phyloP scores from a whole-genome alignment of 2,797 vertebrate species.

The Harpagifer antarcticus region DNA sequence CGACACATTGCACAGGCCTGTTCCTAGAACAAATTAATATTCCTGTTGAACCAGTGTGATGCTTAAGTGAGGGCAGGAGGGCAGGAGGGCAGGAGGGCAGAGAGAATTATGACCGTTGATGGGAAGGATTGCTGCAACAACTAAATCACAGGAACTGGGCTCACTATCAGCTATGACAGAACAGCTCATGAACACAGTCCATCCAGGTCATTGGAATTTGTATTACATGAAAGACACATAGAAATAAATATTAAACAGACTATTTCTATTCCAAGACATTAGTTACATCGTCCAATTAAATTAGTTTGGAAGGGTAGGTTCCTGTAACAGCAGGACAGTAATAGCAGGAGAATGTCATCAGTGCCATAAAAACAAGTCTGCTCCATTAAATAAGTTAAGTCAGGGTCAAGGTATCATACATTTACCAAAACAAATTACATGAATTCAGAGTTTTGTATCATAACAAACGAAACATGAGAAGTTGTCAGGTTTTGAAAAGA shows the following conservation, averaged over 20 bases:
- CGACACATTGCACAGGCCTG: not conserved
- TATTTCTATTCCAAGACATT: not conserved
- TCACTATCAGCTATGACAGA: conserved; percentile 39
- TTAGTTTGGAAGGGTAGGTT: not conserved
- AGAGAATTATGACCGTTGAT: conserved; percentile 31
- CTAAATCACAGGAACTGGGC: conserved; percentile 36
- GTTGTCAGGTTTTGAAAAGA: conserved; percentile 48
- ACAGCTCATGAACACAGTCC: conserved; percentile 16
- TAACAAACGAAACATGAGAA: conserved; percentile 32
- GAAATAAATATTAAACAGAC: not conserved
- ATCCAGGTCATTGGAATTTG: not conserved
- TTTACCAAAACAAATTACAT: conserved; percentile 17
- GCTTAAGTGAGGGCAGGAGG: not conserved
- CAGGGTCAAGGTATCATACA: not conserved
- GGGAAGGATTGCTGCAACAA: conserved; percentile 29
- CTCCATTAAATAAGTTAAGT: conserved; percentile 1
- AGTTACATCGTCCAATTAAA: not conserved
- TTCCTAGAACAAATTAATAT: conserved; percentile 6
- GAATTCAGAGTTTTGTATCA: conserved; percentile 15
- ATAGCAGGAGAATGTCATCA: not conserved
- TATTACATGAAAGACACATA: not conserved
- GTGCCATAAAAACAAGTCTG: conserved; percentile 22
- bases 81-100: conserved; percentile 7
- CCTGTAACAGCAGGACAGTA: not conserved
- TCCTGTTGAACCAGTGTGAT: conserved; percentile 10